These are phyloP conservation scores for Achatina immaculata DNA, from an alignment of 1,140 invertebrate species.

Conservation along the genomic window DNA sequence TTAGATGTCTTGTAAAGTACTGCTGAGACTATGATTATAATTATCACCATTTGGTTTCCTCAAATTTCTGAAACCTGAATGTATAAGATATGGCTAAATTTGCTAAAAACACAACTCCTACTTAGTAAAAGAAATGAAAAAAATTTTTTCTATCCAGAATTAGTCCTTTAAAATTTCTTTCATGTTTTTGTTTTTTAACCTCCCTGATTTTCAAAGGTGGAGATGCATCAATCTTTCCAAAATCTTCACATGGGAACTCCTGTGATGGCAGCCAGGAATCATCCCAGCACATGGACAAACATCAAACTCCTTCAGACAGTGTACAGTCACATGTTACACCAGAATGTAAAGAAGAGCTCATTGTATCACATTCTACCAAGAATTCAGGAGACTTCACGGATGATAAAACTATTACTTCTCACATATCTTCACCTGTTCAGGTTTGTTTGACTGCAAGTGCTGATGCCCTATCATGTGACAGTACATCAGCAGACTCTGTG, in stretches of 20 bases:
- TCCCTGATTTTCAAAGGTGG: slow-evolving; percentile 74
- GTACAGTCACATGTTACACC: neutral
- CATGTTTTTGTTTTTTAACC: neutral
- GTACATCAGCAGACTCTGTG: neutral
- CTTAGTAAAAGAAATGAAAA: no score
- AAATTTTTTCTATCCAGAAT: no score
- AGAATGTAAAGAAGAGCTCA: neutral
- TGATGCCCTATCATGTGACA: neutral
- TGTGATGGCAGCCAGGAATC: neutral
- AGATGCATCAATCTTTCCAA: slow-evolving; percentile 89
- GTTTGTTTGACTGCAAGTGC: neutral
- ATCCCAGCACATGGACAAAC: neutral
- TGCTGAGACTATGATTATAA: no score
- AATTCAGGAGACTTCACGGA: neutral
- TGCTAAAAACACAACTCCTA: no score
- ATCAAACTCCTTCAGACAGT: neutral
- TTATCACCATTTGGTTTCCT: no score
- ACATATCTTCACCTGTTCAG: neutral
- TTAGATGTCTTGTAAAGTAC: no score
- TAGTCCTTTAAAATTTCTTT: no score
- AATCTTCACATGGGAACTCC: slow-evolving; percentile 14
- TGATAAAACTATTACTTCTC: neutral
- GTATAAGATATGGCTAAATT: no score
- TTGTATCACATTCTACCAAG: neutral
- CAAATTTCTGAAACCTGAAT: no score